Conservation (phyloP, 2,888 invertebrate species). For the Macaria notata region DNA sequence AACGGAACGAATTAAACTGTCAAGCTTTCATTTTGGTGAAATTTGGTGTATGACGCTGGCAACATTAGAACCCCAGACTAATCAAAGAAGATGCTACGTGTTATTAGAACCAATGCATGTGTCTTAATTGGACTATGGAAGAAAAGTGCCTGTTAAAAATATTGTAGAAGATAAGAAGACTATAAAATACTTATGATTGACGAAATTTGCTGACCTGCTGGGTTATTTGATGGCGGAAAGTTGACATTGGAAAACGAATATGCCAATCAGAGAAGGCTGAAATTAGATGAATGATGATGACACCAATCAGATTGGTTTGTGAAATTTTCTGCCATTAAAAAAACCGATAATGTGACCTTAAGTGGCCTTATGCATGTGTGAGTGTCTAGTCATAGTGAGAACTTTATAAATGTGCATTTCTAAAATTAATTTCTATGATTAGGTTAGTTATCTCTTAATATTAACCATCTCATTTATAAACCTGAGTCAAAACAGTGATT, state of each 20-base stretch:
- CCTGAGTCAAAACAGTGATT: too few relatives aligned
- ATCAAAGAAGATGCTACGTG: not conserved
- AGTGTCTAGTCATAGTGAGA: slow-evolving; percentile 68
- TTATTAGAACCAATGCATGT: not conserved
- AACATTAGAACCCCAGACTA: too few relatives aligned
- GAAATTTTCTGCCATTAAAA: too few relatives aligned
- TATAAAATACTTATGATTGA: not conserved
- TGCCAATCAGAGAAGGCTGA: too few relatives aligned
- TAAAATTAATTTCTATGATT: slow-evolving; percentile 34
- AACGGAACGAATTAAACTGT: slow-evolving; percentile 23
- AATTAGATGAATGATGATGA: too few relatives aligned
- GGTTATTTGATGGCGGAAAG: too few relatives aligned
- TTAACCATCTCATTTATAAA: too few relatives aligned
- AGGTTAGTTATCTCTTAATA: too few relatives aligned
- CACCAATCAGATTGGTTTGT: too few relatives aligned
- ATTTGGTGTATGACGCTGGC: not conserved
- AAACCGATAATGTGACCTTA: slow-evolving; percentile 21
- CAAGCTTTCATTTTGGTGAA: slow-evolving; percentile 13
- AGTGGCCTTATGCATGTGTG: slow-evolving; percentile 51
- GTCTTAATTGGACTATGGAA: slow-evolving; percentile 1
- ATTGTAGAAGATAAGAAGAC: slow-evolving; percentile 1
- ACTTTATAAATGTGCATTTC: slow-evolving; percentile 54
- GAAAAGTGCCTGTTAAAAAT: slow-evolving; percentile 5
- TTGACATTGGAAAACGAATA: too few relatives aligned
- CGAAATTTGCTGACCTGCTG: slow-evolving; percentile 5